Evolutionary conservation across 2,113 vertebrate genomes (phyloP).

Genomic region (Pandion haliaetus): DNA sequence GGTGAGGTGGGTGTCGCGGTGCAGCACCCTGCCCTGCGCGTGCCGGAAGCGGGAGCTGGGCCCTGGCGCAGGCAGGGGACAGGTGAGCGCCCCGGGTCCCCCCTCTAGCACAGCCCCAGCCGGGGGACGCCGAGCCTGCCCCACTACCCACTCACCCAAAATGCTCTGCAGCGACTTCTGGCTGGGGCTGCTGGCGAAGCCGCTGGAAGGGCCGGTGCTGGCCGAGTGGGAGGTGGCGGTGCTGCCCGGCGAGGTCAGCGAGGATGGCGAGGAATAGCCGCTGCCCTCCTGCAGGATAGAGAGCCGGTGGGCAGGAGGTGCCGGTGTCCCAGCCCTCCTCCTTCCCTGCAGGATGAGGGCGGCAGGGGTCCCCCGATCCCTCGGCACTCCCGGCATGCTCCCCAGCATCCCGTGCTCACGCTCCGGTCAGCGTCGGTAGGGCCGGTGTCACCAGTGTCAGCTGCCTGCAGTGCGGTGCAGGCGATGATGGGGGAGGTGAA

Average conservation of each 20-base stretch:
- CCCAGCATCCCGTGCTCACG: background rate
- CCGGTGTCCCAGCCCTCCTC: background rate
- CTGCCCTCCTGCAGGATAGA: slow-evolving; percentile 65
- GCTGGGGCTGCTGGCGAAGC: slow-evolving; percentile 86
- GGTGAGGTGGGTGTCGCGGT: slow-evolving; percentile 90
- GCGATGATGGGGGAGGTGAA: slow-evolving; percentile 53
- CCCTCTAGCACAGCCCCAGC: fast-evolving
- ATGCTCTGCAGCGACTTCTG: slow-evolving; percentile 87
- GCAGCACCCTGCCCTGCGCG: slow-evolving; percentile 82
- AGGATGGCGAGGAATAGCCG: slow-evolving; percentile 80
- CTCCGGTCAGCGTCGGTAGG: background rate
- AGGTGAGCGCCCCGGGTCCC: fast-evolving
- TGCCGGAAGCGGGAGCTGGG: slow-evolving; percentile 91
- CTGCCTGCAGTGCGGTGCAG: background rate
- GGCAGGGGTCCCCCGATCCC: background rate
- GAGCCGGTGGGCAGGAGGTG: background rate
- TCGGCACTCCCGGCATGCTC: background rate
- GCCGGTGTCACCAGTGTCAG: fast-evolving
- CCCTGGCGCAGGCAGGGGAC: background rate
- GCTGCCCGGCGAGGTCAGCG: slow-evolving; percentile 80
- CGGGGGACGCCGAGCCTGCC: fast-evolving
- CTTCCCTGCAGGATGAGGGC: background rate
- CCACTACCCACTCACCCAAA: slow-evolving; percentile 70
- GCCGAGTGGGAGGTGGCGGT: slow-evolving; percentile 80
- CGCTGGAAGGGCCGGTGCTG: slow-evolving; percentile 84